phyloP scores from a whole-genome alignment of 2,113 vertebrate genomes.

The Tragelaphus buxtoni region DNA sequence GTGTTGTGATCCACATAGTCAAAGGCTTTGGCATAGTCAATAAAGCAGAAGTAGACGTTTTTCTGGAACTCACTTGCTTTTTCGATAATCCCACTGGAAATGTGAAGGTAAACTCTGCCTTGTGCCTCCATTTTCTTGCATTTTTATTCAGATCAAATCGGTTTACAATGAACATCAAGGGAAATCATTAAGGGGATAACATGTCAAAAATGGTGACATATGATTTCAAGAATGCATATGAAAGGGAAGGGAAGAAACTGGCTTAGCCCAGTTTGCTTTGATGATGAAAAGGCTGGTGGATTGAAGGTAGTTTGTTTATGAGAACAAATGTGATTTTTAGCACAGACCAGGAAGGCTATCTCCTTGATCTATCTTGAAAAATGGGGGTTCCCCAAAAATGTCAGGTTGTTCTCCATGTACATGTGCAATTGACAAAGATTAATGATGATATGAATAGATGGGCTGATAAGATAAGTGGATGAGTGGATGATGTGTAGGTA shows the following conservation, averaged over 20 bases:
- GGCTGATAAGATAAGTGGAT: neutral
- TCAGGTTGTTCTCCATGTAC: neutral
- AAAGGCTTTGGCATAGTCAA: neutral
- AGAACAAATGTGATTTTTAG: neutral
- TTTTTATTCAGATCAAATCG: neutral
- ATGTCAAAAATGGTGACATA: neutral
- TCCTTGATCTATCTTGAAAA: neutral
- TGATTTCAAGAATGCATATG: neutral
- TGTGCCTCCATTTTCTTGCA: neutral
- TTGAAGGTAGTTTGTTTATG: neutral
- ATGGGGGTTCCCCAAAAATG: neutral
- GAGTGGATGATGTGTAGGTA: neutral
- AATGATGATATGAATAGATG: neutral
- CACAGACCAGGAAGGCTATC: neutral
- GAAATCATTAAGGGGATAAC: neutral
- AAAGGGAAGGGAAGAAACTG: neutral
- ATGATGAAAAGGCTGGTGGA: neutral
- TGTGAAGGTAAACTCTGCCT: neutral
- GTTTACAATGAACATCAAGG: neutral
- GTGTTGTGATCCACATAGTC: neutral
- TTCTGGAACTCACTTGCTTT: neutral
- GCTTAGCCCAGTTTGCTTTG: neutral
- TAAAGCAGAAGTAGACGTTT: neutral
- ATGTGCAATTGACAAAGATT: neutral
- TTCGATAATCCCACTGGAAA: neutral